These are phyloP conservation scores for Manis javanica DNA, from an alignment of 2,797 vertebrate species.

Conservation along the genomic window DNA sequence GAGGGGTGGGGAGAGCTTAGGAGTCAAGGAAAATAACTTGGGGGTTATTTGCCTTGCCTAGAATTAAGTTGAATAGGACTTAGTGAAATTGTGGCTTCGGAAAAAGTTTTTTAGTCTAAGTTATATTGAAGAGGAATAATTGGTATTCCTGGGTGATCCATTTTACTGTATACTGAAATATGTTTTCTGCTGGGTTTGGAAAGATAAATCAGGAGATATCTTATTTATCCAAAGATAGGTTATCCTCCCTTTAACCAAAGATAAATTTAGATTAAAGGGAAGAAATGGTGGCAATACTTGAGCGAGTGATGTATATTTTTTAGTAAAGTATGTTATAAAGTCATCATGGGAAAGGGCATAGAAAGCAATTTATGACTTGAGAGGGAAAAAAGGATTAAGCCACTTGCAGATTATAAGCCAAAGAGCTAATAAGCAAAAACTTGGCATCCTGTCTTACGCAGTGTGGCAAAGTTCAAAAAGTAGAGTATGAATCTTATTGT, in stretches of 20 bases:
- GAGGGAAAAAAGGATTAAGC: neutral
- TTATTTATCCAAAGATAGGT: too few species aligned
- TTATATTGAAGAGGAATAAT: neutral
- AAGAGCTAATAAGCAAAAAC: neutral
- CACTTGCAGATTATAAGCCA: neutral
- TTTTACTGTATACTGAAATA: neutral
- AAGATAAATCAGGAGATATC: neutral
- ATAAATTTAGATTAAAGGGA: neutral
- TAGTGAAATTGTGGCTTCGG: neutral
- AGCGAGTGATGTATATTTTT: neutral
- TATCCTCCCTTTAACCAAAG: too few species aligned
- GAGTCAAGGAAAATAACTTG: neutral
- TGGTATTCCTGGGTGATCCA: neutral
- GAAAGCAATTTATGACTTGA: neutral
- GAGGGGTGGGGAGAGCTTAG: neutral
- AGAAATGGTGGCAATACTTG: neutral
- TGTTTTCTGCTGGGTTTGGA: neutral
- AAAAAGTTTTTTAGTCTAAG: neutral
- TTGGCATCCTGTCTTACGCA: neutral
- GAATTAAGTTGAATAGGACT: neutral
- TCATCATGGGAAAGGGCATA: neutral
- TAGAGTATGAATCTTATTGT: neutral
- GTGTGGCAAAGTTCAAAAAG: conserved; percentile 13
- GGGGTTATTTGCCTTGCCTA: neutral
- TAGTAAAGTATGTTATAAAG: neutral